These are phyloP conservation scores for Alexandromys fortis DNA, from an alignment of 2,113 vertebrate species.

Conservation along the genomic window DNA sequence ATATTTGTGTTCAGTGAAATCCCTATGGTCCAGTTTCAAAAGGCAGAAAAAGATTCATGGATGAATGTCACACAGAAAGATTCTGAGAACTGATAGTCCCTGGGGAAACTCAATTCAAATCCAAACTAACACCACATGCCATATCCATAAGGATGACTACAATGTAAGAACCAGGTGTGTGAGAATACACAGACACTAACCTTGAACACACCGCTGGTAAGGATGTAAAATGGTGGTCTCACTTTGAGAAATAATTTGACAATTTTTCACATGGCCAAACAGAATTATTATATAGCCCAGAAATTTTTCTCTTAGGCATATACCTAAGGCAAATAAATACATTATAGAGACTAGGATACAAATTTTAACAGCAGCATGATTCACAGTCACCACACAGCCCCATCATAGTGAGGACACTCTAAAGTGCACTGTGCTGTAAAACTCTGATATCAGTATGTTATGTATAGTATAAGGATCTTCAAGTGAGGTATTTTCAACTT, in stretches of 20 bases:
- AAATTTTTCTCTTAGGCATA: not conserved
- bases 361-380: not conserved
- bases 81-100: not conserved
- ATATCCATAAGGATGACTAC: not conserved
- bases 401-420: fast-evolving
- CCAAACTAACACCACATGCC: not conserved
- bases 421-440: not conserved
- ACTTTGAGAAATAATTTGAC: not conserved
- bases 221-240: not conserved
- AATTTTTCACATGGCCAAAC: not conserved
- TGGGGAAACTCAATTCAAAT: not conserved
- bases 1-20: not conserved
- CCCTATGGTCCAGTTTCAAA: not conserved
- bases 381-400: not conserved
- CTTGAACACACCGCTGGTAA: not conserved
- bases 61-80: not conserved
- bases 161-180: not conserved
- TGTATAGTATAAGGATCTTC: not conserved
- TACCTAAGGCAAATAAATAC: not conserved
- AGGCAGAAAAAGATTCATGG: not conserved
- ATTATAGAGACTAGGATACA: not conserved
- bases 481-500: not conserved
- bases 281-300: not conserved
- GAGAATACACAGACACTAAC: not conserved
- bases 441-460: not conserved